phyloP scores from a whole-genome alignment of 2,797 vertebrate species.

The Falco cherrug region DNA sequence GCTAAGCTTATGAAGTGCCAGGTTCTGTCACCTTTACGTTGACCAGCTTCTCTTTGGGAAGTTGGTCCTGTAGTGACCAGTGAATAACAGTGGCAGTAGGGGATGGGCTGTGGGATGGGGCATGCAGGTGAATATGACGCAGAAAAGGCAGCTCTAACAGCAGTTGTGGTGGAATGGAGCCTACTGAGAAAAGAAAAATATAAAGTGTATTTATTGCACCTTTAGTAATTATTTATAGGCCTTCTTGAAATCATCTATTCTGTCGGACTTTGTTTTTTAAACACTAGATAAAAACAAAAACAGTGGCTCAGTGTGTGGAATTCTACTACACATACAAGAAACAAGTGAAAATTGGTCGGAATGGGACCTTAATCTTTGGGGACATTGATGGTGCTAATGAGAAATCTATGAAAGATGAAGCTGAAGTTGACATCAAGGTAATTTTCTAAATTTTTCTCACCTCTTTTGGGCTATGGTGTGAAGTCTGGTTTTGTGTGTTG shows the following conservation, averaged over 20 bases:
- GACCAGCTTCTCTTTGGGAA: not conserved
- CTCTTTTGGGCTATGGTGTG: not conserved
- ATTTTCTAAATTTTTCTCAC: not conserved
- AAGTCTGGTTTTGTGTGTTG: not conserved
- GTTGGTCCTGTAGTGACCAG: not conserved
- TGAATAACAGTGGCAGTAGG: not conserved
- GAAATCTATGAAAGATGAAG: conserved; percentile 84
- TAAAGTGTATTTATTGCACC: not conserved
- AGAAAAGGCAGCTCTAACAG: not conserved
- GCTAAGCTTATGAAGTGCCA: not conserved
- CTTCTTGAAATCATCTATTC: not conserved
- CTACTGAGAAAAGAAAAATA: not conserved
- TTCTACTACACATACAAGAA: conserved; percentile 99
- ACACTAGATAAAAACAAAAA: conserved; percentile 92
- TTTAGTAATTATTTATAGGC: not conserved
- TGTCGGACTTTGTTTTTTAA: not conserved
- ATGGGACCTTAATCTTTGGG: conserved; percentile 88
- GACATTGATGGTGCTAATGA: conserved; percentile 82
- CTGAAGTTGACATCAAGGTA: conserved; percentile 88
- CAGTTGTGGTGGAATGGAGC: not conserved
- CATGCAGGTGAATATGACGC: rapidly evolving
- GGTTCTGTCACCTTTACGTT: conserved; percentile 17
- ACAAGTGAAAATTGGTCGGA: conserved; percentile 94
- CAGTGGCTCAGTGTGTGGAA: conserved; percentile 95
- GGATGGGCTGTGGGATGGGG: not conserved